Conservation (phyloP, 2,888 invertebrate species). For the Meghimatium bilineatum region DNA sequence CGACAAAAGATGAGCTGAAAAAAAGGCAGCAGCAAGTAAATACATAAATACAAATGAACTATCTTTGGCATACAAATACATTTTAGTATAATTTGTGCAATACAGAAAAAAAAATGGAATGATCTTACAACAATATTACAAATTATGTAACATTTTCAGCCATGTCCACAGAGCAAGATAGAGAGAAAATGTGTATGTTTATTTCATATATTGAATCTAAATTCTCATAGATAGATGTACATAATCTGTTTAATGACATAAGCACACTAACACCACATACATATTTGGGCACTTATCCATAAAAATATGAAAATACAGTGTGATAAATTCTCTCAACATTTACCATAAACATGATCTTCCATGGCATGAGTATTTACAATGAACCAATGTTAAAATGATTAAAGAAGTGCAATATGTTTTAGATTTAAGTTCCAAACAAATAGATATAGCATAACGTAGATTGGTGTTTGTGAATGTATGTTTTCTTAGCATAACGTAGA, state of each 20-base stretch:
- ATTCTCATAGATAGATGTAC: background rate
- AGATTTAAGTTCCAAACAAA: no score
- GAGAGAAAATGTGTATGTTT: conserved; percentile 1
- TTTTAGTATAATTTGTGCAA: background rate
- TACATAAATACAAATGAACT: background rate
- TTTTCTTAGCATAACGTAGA: no score
- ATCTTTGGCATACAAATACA: background rate
- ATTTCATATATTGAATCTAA: conserved; percentile 12
- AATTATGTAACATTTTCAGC: conserved; percentile 4
- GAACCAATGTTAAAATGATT: background rate
- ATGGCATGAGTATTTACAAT: conserved; percentile 15
- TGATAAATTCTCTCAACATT: background rate
- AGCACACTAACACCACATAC: background rate
- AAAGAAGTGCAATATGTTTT: background rate
- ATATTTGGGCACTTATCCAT: conserved; percentile 31
- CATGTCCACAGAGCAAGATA: background rate
- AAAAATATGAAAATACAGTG: conserved; percentile 30
- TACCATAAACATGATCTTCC: background rate
- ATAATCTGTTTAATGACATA: background rate
- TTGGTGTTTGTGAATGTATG: no score
- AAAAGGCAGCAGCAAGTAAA: background rate
- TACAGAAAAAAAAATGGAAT: conserved; percentile 4
- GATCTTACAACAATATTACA: background rate
- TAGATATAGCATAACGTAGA: no score
- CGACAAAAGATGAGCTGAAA: background rate